Conservation (phyloP, 2,113 vertebrate genomes). For the Suricata suricatta region DNA sequence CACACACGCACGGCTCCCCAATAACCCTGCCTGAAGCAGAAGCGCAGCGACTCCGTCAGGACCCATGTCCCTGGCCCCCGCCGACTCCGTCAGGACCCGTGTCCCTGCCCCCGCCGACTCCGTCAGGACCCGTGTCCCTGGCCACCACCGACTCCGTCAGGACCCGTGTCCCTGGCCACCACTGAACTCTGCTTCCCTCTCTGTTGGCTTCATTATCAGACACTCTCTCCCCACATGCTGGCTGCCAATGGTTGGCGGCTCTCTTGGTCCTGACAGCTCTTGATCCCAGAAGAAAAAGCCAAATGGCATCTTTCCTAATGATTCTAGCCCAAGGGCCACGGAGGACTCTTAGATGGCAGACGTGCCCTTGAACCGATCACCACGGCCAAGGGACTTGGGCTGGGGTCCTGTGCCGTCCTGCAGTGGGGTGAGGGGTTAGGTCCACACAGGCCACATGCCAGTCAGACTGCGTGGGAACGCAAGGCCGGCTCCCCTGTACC, state of each 20-base stretch:
- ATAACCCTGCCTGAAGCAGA: neutral
- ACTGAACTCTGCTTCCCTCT: neutral
- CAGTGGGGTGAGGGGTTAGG: neutral
- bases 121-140: neutral
- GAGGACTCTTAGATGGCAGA: neutral
- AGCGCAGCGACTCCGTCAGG: rapidly evolving
- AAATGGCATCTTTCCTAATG: neutral
- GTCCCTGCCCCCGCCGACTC: neutral
- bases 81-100: neutral
- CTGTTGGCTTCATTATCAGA: neutral
- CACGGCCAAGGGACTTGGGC: neutral
- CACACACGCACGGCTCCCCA: neutral
- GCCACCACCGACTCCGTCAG: rapidly evolving
- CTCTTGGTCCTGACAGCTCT: neutral
- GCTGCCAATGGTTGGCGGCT: neutral
- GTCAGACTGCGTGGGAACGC: neutral
- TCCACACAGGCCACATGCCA: neutral
- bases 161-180: neutral
- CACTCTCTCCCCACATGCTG: rapidly evolving
- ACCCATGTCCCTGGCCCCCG: neutral
- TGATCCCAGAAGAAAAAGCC: neutral
- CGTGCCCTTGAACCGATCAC: neutral
- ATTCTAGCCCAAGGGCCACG: neutral
- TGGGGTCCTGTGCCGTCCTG: neutral
- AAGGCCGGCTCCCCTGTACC: neutral